Conservation (phyloP, 2,113 vertebrate species). For the Tychaedon coryphoeus region DNA sequence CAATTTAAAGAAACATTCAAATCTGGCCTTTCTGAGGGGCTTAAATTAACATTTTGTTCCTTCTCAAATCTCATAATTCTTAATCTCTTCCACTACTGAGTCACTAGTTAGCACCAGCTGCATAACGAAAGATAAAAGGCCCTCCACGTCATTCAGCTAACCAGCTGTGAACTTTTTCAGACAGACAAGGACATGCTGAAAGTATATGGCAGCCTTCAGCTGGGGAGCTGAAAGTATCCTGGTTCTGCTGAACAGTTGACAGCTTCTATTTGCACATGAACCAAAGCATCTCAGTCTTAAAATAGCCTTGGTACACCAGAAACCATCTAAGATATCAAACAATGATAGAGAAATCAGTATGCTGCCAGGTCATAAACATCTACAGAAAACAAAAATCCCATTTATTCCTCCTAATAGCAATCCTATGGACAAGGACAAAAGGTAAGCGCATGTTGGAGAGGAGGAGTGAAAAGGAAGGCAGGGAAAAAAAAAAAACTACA, state of each 20-base stretch:
- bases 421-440: background rate
- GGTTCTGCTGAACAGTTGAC: background rate
- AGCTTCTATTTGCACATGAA: background rate
- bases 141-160: background rate
- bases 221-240: background rate
- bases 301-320: background rate
- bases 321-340: background rate
- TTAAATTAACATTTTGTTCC: background rate
- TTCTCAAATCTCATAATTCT: background rate
- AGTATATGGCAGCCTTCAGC: background rate
- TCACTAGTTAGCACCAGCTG: background rate
- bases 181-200: background rate
- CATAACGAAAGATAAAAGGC: background rate
- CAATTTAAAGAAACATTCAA: background rate
- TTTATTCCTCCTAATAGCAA: background rate
- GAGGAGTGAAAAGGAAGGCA: rapidly evolving
- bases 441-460: rapidly evolving
- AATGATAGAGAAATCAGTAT: background rate
- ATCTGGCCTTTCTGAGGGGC: rapidly evolving
- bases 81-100: background rate
- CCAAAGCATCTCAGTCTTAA: background rate
- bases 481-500: no score
- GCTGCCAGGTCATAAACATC: background rate
- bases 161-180: background rate
- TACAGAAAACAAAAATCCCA: background rate